phyloP scores from a whole-genome alignment of 2,888 invertebrate species.

The Agrenia bidenticulata region DNA sequence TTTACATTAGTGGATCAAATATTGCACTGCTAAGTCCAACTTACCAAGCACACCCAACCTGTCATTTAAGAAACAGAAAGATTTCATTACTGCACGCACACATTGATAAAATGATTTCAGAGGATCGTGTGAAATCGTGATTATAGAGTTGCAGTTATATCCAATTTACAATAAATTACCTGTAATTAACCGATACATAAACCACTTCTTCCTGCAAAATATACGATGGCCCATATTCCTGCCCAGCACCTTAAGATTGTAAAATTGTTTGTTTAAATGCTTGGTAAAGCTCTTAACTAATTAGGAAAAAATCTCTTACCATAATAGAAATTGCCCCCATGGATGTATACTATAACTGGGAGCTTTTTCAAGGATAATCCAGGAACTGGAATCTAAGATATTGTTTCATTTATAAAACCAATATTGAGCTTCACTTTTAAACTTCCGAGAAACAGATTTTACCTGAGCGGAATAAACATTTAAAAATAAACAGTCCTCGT shows the following conservation, averaged over 20 bases:
- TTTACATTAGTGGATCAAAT: too few relatives aligned
- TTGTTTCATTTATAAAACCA: too few relatives aligned
- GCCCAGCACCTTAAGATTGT: conserved; percentile 34
- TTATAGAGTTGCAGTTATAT: too few relatives aligned
- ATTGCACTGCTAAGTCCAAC: background rate
- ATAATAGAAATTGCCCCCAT: conserved; percentile 25
- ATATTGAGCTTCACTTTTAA: too few relatives aligned
- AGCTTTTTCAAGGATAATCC: conserved; percentile 17
- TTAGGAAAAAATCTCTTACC: too few relatives aligned
- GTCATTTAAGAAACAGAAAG: background rate
- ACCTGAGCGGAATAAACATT: conserved; percentile 32
- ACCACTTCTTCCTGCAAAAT: conserved; percentile 27
- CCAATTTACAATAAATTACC: too few relatives aligned
- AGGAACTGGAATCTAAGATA: conserved; percentile 16
- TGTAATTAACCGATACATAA: conserved; percentile 33
- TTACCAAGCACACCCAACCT: conserved; percentile 1
- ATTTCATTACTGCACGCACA: too few relatives aligned
- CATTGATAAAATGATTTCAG: too few relatives aligned
- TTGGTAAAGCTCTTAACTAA: too few relatives aligned
- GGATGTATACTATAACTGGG: conserved; percentile 36
- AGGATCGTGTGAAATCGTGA: too few relatives aligned
- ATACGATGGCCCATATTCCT: conserved; percentile 29
- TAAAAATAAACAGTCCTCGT: conserved; percentile 15
- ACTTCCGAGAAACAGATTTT: background rate
- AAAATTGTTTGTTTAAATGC: too few relatives aligned